Evolutionary conservation across 2,797 vertebrate species (phyloP).

Genomic region (Tokudaia tokunoshimensis): DNA sequence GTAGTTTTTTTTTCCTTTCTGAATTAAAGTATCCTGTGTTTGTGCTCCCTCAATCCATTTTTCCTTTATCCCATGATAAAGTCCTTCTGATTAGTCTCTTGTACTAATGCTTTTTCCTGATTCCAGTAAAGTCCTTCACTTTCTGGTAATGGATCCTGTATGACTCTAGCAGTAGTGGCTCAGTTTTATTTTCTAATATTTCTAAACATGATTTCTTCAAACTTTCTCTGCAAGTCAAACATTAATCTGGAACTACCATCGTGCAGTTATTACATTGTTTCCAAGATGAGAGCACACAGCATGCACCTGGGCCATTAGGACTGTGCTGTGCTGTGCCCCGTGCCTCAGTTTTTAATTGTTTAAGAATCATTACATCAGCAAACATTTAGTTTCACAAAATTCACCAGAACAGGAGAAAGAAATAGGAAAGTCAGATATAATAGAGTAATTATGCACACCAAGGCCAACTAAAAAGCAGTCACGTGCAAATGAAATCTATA

Average conservation of each 20-base stretch:
- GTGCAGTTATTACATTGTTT: background rate
- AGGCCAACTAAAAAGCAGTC: background rate
- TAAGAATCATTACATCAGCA: background rate
- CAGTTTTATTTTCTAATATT: background rate
- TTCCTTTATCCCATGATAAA: background rate
- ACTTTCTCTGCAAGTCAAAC: background rate
- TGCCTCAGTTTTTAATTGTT: background rate
- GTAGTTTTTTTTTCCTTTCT: background rate
- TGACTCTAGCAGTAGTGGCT: background rate
- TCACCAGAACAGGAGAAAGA: background rate
- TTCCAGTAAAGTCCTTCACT: background rate
- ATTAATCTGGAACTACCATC: background rate
- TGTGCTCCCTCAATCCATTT: background rate
- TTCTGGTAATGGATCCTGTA: background rate
- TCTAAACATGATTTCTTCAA: background rate
- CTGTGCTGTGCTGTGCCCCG: background rate
- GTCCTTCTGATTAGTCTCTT: background rate
- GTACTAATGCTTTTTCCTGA: background rate
- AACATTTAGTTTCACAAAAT: background rate
- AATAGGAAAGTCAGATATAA: background rate
- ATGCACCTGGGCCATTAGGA: background rate
- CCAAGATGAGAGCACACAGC: background rate
- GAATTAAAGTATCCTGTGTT: background rate
- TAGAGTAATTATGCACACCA: background rate
- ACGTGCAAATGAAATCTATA: background rate